Percentiles rank a stretch among this genome's conserved stretches.
phyloP scores from a whole-genome alignment of 2,797 vertebrate species.

The Enteromius paludinosus region DNA sequence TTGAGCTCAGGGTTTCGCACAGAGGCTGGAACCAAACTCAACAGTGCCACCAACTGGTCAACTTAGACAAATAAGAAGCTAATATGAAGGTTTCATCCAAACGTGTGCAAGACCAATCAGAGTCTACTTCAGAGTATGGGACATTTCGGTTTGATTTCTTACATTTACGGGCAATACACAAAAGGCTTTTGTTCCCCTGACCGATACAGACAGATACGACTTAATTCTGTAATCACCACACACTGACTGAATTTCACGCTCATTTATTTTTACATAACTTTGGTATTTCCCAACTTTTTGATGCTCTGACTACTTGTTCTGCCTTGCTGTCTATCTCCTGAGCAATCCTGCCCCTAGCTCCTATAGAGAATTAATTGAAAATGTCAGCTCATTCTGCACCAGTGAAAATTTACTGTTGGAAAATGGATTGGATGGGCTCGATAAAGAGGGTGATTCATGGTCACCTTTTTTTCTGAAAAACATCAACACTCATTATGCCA shows the following conservation, averaged over 20 bases:
- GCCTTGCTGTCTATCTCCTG: slow-evolving; percentile 3
- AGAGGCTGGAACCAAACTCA: slow-evolving; percentile 61
- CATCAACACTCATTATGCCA: background rate
- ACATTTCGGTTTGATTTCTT: background rate
- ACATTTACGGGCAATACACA: background rate
- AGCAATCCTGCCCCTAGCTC: slow-evolving; percentile 2
- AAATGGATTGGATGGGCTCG: background rate
- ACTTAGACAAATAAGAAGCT: slow-evolving; percentile 8
- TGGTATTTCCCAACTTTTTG: background rate
- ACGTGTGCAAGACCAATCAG: background rate
- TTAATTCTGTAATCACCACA: too few species aligned
- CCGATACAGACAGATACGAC: background rate
- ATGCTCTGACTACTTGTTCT: background rate
- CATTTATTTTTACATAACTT: slow-evolving; percentile 7
- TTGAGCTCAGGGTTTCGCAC: slow-evolving; percentile 55
- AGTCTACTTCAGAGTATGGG: background rate
- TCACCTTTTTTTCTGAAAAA: background rate
- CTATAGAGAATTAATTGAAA: slow-evolving; percentile 17
- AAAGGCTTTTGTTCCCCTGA: background rate
- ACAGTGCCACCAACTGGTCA: slow-evolving; percentile 77
- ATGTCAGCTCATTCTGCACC: slow-evolving; percentile 7
- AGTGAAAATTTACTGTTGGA: background rate
- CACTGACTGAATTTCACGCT: background rate
- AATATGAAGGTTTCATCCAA: slow-evolving; percentile 24
- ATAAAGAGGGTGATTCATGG: background rate